Conservation (phyloP, 2,113 vertebrate species). For the Aspiorhynchus laticeps region DNA sequence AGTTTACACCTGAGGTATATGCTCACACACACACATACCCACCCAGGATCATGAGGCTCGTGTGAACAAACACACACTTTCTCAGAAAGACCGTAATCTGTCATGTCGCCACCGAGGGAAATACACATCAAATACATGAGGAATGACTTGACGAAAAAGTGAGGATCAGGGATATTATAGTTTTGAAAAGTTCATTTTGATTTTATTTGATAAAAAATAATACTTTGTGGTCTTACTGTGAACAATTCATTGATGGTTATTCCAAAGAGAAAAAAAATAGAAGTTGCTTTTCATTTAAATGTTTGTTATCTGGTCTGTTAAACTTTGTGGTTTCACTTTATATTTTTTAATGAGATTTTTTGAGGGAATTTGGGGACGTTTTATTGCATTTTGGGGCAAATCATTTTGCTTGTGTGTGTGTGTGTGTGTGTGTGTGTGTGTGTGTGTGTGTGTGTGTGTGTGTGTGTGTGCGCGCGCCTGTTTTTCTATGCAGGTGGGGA, state of each 20-base stretch:
- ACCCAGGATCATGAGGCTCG: not conserved
- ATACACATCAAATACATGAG: not conserved
- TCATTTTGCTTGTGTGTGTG: not conserved
- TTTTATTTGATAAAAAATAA: not conserved
- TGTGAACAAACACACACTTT: not conserved
- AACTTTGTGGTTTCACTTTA: not conserved
- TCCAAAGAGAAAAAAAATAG: not conserved
- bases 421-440: not conserved
- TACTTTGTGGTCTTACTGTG: not conserved
- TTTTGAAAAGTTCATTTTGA: not conserved
- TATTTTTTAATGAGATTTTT: not conserved
- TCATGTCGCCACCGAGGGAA: not conserved
- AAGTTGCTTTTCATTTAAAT: not conserved
- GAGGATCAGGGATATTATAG: not conserved
- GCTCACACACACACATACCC: not conserved
- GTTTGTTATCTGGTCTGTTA: not conserved
- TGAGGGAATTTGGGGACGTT: not conserved
- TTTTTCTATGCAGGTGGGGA: too few relatives aligned
- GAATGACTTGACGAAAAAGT: not conserved
- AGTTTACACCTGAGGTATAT: slow-evolving; percentile 11
- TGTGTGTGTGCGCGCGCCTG: not conserved
- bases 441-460: not conserved
- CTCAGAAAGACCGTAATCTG: not conserved
- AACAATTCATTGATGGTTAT: not conserved
- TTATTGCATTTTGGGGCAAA: not conserved